phyloP scores from a whole-genome alignment of 1,140 invertebrate genomes.

The Listronotus bonariensis region DNA sequence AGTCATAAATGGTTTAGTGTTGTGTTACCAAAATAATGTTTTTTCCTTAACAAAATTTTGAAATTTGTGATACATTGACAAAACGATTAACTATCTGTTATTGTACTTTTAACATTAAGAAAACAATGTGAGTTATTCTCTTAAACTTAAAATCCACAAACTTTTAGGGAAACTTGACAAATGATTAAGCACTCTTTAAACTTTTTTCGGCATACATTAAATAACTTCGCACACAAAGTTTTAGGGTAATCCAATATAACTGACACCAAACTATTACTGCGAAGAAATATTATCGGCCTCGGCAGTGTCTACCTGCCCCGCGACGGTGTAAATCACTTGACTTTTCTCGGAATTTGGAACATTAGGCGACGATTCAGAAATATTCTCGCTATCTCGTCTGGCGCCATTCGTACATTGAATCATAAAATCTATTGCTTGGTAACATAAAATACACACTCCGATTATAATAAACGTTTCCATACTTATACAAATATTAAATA shows the following conservation, averaged over 20 bases:
- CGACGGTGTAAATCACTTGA: conserved; percentile 46
- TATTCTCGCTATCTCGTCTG: conserved; percentile 27
- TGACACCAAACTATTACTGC: conserved; percentile 1
- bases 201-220: background rate
- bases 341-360: conserved; percentile 27
- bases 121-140: too few species aligned
- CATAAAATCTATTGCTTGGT: conserved; percentile 60
- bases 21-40: too few species aligned
- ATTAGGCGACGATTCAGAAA: conserved; percentile 11
- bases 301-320: conserved; percentile 19
- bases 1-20: too few species aligned
- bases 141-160: background rate
- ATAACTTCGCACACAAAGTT: background rate
- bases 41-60: too few species aligned
- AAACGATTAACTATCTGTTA: too few species aligned
- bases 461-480: conserved; percentile 64
- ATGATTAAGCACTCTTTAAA: background rate
- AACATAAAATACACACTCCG: conserved; percentile 62
- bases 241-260: background rate
- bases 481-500: conserved; percentile 1
- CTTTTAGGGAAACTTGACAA: background rate
- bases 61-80: too few species aligned
- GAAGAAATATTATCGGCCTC: conserved; percentile 2
- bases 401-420: conserved; percentile 46
- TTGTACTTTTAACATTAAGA: too few species aligned